Percentiles rank a stretch among this genome's conserved stretches.
These are phyloP conservation scores for Polyodon spathula DNA, from an alignment of 2,113 vertebrate genomes.

Conservation along the genomic window DNA sequence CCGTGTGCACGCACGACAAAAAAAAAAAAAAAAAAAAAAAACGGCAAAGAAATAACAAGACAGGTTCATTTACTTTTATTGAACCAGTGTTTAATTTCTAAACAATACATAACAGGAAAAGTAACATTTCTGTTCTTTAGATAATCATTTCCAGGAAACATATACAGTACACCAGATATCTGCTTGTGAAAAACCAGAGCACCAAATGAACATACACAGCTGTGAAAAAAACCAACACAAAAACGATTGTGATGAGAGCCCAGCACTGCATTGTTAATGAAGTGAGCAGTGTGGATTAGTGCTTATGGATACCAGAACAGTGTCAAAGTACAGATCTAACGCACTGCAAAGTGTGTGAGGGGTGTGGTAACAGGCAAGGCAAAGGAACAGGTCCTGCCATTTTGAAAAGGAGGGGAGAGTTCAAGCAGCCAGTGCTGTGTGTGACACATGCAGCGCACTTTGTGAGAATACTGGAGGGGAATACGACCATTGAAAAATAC, in stretches of 20 bases:
- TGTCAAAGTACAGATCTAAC: slow-evolving; percentile 42
- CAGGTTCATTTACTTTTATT: slow-evolving; percentile 16
- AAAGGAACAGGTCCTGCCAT: slow-evolving; percentile 20
- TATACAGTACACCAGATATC: slow-evolving; percentile 39
- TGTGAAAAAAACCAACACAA: slow-evolving; percentile 17
- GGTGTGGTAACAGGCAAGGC: slow-evolving; percentile 21
- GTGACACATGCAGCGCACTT: slow-evolving; percentile 8
- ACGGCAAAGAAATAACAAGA: slow-evolving; percentile 13
- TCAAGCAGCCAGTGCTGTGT: slow-evolving; percentile 11
- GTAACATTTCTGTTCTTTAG: slow-evolving; percentile 29
- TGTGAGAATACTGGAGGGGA: neutral
- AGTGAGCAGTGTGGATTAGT: slow-evolving; percentile 41
- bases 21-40: too few relatives aligned
- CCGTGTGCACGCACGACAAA: neutral
- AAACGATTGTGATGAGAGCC: slow-evolving; percentile 28
- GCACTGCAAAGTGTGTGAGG: slow-evolving; percentile 32
- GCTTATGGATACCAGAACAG: slow-evolving; percentile 48
- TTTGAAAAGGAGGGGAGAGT: slow-evolving; percentile 19
- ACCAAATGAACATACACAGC: slow-evolving; percentile 23
- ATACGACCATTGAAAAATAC: too few relatives aligned
- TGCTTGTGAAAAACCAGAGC: slow-evolving; percentile 31
- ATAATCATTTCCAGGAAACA: slow-evolving; percentile 36
- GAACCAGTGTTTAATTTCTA: slow-evolving; percentile 42
- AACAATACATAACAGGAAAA: slow-evolving; percentile 40
- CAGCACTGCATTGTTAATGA: slow-evolving; percentile 38